Conservation (phyloP, 2,797 vertebrate species). For the Ceryle rudis region DNA sequence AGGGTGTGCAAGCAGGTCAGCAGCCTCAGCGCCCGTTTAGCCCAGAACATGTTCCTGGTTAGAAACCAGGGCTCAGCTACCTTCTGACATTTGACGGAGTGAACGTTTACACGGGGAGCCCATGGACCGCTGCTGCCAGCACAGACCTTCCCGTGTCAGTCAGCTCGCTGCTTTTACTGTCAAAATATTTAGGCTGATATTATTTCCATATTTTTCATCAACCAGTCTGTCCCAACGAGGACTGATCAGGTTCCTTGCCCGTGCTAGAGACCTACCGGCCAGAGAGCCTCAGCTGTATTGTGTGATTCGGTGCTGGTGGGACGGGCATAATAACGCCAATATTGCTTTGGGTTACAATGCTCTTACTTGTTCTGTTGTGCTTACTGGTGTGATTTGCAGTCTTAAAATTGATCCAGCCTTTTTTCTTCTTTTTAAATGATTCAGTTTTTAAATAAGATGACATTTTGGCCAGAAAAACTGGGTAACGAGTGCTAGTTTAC, state of each 20-base stretch:
- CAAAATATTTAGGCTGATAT: neutral
- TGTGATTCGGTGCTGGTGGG: neutral
- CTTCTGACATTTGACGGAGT: rapidly evolving
- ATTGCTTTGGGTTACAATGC: neutral
- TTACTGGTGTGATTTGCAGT: neutral
- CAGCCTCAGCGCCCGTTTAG: neutral
- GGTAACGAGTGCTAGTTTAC: neutral
- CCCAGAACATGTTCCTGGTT: rapidly evolving
- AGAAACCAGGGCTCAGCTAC: neutral
- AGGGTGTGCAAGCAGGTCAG: neutral
- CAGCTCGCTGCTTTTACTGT: neutral
- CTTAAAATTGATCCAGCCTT: neutral
- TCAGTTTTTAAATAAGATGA: neutral
- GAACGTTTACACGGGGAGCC: neutral
- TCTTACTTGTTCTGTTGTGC: neutral
- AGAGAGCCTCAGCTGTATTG: neutral
- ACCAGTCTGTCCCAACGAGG: neutral
- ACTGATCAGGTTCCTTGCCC: neutral
- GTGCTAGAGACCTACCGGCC: no score
- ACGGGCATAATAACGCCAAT: neutral
- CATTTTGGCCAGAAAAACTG: neutral
- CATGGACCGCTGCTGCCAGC: neutral
- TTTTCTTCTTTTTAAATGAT: neutral
- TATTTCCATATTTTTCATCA: neutral
- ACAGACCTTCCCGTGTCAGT: neutral